Evolutionary conservation across 2,113 vertebrate species (phyloP).

Genomic region (Galbula dea): DNA sequence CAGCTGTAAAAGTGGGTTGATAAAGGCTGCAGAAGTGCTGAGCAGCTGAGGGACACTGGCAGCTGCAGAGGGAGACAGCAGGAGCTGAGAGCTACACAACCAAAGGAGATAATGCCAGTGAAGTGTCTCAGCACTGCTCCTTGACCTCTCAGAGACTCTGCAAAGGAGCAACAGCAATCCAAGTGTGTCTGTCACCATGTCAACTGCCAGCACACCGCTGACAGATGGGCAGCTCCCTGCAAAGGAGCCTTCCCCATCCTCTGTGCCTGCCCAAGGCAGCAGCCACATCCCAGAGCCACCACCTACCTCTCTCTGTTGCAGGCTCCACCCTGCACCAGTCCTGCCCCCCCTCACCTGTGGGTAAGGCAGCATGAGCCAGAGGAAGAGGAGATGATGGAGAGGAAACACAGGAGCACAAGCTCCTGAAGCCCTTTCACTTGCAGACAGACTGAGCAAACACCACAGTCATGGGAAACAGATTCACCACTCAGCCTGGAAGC

Average conservation of each 20-base stretch:
- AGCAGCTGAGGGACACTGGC: not conserved
- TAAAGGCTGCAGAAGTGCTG: not conserved
- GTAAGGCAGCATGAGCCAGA: not conserved
- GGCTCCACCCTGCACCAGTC: not conserved
- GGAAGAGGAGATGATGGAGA: not conserved
- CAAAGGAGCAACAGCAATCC: not conserved
- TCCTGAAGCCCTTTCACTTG: not conserved
- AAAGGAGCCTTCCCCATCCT: not conserved
- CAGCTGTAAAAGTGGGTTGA: not conserved
- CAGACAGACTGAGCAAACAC: not conserved
- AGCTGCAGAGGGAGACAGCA: not conserved
- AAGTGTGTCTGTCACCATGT: not conserved
- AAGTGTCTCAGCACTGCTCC: not conserved
- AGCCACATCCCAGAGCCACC: not conserved
- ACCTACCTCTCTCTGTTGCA: not conserved
- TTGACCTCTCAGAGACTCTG: not conserved
- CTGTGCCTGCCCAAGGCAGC: not conserved
- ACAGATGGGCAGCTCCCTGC: not conserved
- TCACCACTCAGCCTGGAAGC: not conserved
- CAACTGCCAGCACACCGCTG: not conserved
- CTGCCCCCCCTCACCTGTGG: not conserved
- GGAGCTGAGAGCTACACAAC: not conserved
- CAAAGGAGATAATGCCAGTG: not conserved
- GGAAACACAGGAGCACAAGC: not conserved
- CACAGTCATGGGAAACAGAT: rapidly evolving